Evolutionary conservation across 2,113 vertebrate genomes (phyloP).

Genomic region (Neogobius melanostomus): DNA sequence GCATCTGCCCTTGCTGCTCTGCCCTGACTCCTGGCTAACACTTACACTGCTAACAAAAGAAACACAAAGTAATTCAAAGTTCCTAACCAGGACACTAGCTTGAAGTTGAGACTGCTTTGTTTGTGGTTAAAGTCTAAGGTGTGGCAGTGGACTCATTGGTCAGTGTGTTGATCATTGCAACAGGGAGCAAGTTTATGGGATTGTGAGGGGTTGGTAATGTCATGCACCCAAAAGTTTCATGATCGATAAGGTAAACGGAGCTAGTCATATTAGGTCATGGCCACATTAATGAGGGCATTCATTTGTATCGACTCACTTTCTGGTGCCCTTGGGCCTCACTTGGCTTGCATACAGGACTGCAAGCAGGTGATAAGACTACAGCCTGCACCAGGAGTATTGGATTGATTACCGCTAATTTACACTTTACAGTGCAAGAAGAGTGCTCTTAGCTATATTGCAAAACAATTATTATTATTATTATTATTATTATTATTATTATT

Average conservation of each 20-base stretch:
- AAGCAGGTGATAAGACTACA: conserved; percentile 58
- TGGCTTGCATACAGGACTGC: conserved; percentile 36
- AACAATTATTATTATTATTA: too few relatives aligned
- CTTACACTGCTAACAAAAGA: conserved; percentile 14
- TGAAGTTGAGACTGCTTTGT: conserved; percentile 25
- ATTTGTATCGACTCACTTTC: not conserved
- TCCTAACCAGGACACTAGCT: not conserved
- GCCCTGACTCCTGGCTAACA: conserved; percentile 6
- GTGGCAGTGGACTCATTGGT: conserved; percentile 20
- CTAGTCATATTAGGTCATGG: not conserved
- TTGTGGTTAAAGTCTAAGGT: conserved; percentile 13
- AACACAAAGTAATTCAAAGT: not conserved
- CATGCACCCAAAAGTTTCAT: not conserved
- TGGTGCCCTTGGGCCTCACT: conserved; percentile 27
- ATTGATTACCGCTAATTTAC: not conserved
- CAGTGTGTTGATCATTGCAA: conserved; percentile 16
- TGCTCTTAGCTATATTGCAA: too few relatives aligned
- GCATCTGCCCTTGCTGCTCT: conserved; percentile 20
- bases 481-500: too few relatives aligned
- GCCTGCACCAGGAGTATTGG: conserved; percentile 7
- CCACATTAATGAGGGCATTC: too few relatives aligned
- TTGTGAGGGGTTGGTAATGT: not conserved
- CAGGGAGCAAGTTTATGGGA: conserved; percentile 7
- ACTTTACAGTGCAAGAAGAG: not conserved
- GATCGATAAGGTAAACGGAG: not conserved